Evolutionary conservation across 1,140 invertebrate genomes (phyloP), one percentile per base, ranked within the genome.

Genomic region (Drosophila mauritiana): DNA sequence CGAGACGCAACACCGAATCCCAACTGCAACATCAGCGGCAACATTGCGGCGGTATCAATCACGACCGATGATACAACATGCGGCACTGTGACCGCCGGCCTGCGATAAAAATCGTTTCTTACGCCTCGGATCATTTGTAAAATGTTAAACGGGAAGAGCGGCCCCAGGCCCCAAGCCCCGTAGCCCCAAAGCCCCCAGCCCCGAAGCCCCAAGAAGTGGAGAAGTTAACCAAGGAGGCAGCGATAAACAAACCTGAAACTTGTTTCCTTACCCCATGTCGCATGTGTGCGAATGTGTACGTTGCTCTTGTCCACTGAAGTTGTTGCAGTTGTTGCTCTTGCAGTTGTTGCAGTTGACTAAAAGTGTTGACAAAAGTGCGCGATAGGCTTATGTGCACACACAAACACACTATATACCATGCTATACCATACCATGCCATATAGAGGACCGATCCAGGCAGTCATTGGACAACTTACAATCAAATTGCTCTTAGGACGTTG

Each of bases 291-390:
- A 68, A 69, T 65, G 79, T 62, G 58, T 61, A 45, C 42, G 58
- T 48, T 61, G 65, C 15, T 61, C 49, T 46, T 61, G 67, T 49
- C 40, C 49, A 48, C 27, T 56, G 40, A 31, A 31, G 31, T 31
- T 31, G 68, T 40, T 52, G 59, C 39, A 61, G 56, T 40, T 51
- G 45, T 48, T 59, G 72, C 22, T 25, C 56, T 55, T 63, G 72
- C 49, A 52, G 61, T 22, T 52, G 78, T 62, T 58, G 73, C 62
- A 54, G 70, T 79, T 83, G 79, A 84, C 76, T 89, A 89, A 88
- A 89, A 89, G 85, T 88, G 84, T 88, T 84, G 84, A 88, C 84
- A 88, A 88, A 88, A 89, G 80, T 89, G 84, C 84, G 72, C 84
- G 85, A 89, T 88, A 90, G 85, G 69, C 77, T 59, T 59, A 79